These are phyloP conservation scores for Tetraneura akinire DNA, from an alignment of 1,140 invertebrate species.

Conservation along the genomic window DNA sequence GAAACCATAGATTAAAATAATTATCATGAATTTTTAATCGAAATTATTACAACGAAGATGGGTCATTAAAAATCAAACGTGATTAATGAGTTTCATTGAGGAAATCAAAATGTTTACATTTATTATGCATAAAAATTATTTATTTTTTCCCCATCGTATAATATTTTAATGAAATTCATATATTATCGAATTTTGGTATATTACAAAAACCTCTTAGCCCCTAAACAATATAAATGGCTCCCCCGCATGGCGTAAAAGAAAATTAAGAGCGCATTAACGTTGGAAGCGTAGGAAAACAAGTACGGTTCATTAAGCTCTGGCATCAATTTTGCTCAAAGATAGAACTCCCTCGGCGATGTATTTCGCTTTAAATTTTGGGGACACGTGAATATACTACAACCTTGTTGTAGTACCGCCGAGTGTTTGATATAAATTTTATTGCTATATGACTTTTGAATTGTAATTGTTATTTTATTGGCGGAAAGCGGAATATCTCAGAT, in stretches of 20 bases:
- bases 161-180: conserved; percentile 13
- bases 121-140: background rate
- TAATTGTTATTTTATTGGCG: no score
- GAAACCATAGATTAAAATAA: background rate
- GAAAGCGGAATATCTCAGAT: no score
- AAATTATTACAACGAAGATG: background rate
- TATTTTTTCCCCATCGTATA: background rate
- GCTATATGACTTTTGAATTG: background rate
- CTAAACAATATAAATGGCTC: conserved; percentile 49
- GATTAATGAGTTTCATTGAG: background rate
- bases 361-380: conserved; percentile 22
- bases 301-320: conserved; percentile 49
- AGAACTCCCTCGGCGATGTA: conserved; percentile 41
- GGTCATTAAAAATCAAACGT: background rate
- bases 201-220: conserved; percentile 24
- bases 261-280: conserved; percentile 49
- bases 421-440: conserved; percentile 33
- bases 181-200: conserved; percentile 10
- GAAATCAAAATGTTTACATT: background rate
- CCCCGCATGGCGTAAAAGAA: conserved; percentile 45
- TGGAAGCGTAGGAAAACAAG: conserved; percentile 41
- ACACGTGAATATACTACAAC: conserved; percentile 38
- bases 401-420: conserved; percentile 3
- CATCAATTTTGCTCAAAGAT: conserved; percentile 49
- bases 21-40: background rate